phyloP scores from a whole-genome alignment of 2,888 invertebrate species.

The Poecilobothrus nobilitatus region DNA sequence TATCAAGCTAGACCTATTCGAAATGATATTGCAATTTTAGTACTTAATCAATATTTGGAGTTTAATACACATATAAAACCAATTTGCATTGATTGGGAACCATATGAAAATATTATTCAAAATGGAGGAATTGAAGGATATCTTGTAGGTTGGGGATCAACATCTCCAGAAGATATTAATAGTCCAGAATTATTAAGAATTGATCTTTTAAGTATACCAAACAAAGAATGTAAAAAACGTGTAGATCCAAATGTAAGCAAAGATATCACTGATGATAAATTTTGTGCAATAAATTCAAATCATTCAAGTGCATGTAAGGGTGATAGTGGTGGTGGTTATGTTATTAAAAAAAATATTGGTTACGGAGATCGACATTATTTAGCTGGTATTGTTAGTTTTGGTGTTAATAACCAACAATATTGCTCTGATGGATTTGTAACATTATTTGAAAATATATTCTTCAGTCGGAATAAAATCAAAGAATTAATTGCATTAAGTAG shows the following conservation, averaged over 20 bases:
- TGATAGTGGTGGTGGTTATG: conserved; percentile 18
- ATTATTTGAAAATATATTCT: too few species aligned
- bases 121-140: conserved; percentile 8
- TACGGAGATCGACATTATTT: background rate
- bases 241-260: conserved; percentile 7
- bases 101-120: background rate
- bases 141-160: conserved; percentile 21
- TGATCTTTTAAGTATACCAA: conserved; percentile 14
- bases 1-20: background rate
- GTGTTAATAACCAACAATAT: background rate
- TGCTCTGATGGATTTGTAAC: too few species aligned
- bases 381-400: background rate
- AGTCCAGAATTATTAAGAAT: conserved; percentile 16
- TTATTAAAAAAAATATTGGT: background rate
- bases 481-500: too few species aligned
- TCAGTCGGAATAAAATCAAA: too few species aligned
- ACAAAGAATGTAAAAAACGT: conserved; percentile 10
- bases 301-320: conserved; percentile 16
- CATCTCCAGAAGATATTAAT: background rate
- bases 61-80: background rate
- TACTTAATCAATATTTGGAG: background rate
- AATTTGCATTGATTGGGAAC: background rate
- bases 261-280: conserved; percentile 17
- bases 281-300: conserved; percentile 10
- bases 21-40: background rate